Base-by-base conservation (phyloP, 92 coral and sea anemone species). In the Muricea muricata region DNA sequence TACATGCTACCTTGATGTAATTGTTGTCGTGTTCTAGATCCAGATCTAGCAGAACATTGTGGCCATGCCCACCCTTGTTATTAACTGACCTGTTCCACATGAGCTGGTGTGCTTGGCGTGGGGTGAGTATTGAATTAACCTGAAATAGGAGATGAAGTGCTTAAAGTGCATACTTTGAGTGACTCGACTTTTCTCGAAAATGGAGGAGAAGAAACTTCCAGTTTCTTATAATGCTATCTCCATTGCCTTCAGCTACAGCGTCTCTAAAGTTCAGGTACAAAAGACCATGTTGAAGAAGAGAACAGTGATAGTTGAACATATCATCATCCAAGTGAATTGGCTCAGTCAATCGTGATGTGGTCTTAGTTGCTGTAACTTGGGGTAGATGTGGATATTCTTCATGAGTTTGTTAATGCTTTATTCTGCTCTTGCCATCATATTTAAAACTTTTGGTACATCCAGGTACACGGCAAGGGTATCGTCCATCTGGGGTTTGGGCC, bases 21-120 rank as follows among this genome's bases (percentile, higher is more conserved):
- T 79, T 79, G 29, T 79, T 79, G 76, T 79, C 84, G 28, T 63
- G 84, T 40, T 48, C 82, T 0, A 76, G 82, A n/a, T 76, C 82
- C 13, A 76, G 67, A 76, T 76, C 82, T 0, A 50, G 82, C 7
- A 69, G 66, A 47, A 76, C 82, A 57, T 84, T 84, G 11, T 37
- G 26, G 14, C 88, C 88, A 7, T 35, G 33, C 5, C 72, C 84
- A 37, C 84, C 84, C 9, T 34, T 2, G 24, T 66, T 68, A 39
- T 83, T 83, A 17, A 37, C 61, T 47, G 52, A 30, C 4, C 82
- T 65, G 42, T 42, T 42, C 78, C 78, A 79, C 30, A 18, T 79
- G 13, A 37, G 33, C 13, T 48, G 84, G n/a, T 79, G 61, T 2
- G 84, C 84, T 23, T 79, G n/a, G 4, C 52, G 46, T 3, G 75